These are phyloP conservation scores for Hypotaenidia philippensis DNA, from an alignment of 2,797 vertebrate genomes.

Conservation along the genomic window DNA sequence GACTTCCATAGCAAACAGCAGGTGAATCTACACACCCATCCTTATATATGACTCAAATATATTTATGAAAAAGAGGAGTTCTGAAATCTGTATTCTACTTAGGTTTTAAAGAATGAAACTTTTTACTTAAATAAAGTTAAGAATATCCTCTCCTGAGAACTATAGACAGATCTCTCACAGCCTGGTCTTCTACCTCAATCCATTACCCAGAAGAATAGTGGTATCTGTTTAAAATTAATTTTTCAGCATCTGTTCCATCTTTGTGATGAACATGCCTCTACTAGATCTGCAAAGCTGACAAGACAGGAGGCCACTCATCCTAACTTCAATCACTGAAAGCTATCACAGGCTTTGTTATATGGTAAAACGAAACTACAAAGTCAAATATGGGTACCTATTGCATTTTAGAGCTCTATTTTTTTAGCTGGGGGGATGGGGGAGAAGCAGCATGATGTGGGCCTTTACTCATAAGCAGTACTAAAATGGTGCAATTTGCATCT, in stretches of 20 bases:
- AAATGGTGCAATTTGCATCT: slow-evolving; percentile 41
- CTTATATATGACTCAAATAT: neutral
- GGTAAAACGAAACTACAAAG: neutral
- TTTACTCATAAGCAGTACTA: neutral
- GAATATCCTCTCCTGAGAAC: neutral
- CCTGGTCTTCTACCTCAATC: neutral
- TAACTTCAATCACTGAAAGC: neutral
- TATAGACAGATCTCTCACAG: neutral
- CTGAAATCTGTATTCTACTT: neutral
- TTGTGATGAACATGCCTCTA: neutral
- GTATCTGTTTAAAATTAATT: neutral
- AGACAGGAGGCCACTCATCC: neutral
- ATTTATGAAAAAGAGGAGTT: neutral
- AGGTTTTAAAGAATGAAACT: neutral
- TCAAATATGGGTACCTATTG: neutral
- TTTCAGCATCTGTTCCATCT: neutral
- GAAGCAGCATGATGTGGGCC: neutral
- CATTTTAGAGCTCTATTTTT: neutral
- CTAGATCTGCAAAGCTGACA: neutral
- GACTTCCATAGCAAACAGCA: neutral
- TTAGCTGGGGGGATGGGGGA: neutral
- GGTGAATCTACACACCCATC: neutral
- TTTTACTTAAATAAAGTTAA: neutral
- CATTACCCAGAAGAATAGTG: neutral
- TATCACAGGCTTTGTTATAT: neutral